Evolutionary conservation across 2,888 invertebrate species (phyloP).

Genomic region (Odontomyia ornata): DNA sequence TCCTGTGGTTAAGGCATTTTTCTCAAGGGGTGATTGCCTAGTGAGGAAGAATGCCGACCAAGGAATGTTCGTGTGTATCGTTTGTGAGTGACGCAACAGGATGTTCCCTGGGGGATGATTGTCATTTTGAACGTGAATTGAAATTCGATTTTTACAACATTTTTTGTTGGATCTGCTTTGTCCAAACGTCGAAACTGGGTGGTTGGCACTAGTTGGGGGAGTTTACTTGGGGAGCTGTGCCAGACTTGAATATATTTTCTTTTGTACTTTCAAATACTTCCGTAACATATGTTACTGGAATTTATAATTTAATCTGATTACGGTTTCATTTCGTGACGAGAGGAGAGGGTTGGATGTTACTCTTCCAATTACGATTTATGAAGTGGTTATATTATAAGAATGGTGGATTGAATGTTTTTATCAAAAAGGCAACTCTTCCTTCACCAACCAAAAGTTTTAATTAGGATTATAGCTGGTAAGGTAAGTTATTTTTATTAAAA

Average conservation of each 20-base stretch:
- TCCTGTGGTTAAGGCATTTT: neutral
- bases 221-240: neutral
- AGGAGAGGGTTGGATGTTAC: neutral
- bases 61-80: neutral
- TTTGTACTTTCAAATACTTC: neutral
- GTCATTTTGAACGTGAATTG: conserved; percentile 42
- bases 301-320: conserved; percentile 37
- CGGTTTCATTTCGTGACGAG: neutral
- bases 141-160: conserved; percentile 27
- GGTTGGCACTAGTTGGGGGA: neutral
- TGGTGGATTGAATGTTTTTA: too few species aligned
- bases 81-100: conserved; percentile 39
- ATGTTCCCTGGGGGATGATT: conserved; percentile 42
- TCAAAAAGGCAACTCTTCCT: too few species aligned
- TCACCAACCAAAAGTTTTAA: too few species aligned
- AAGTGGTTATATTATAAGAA: too few species aligned
- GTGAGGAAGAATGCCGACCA: neutral
- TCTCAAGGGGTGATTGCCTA: neutral
- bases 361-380: neutral
- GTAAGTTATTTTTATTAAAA: too few species aligned
- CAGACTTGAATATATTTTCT: neutral
- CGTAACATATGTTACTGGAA: conserved; percentile 34
- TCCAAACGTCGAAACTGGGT: neutral
- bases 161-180: neutral
- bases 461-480: too few species aligned